Evolutionary conservation across 2,113 vertebrate species (phyloP), one percentile per base, ranked within the genome.

Genomic region (Prunella fulvescens): DNA sequence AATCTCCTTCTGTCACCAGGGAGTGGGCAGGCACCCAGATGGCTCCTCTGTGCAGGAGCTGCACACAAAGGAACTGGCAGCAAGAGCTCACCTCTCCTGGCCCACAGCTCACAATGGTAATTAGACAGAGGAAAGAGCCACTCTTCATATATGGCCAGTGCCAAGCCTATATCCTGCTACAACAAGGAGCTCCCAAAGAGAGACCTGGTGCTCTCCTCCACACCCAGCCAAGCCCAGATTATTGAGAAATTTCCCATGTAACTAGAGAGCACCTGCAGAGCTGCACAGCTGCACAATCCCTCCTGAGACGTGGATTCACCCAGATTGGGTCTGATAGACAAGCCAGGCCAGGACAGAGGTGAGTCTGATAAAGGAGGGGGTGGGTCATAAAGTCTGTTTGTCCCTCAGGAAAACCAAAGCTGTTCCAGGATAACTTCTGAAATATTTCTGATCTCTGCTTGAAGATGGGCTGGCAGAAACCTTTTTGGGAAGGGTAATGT

Each of bases 191-290:
- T 89, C 37, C 64, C 73, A 54, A 35, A 33, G 76, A 86, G 67
- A 88, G 56, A 78, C 37, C 61, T 60, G 24, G 40, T 37, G 44
- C 66, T 67, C n/a, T 92, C 50, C 60, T 93, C 72, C 94, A 57
- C 76, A 77, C 80, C 72, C 67, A 86, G 54, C n/a, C 88, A 77
- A 96, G 39, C 94, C 76, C 86, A 66, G 45, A 78, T 74, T 35
- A 81, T 45, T 95, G 89, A 89, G 80, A 91, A 81, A 84, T 86
- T 86, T 91, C 91, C 72, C 64, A 14, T 74, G 60, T 47, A 67
- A 17, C 39, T 60, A 28, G 57, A 39, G 20, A 81, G 81, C 16
- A 64, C 19, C 33, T 58, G n/a, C 79, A 61, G 3, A 77, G 37
- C 71, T 88, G 71, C 71, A 47, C 3, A 82, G 25, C 86, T 77